Conservation (phyloP, 53 echinoderm and acorn worm genomes). For the Zoroaster sp. region DNA sequence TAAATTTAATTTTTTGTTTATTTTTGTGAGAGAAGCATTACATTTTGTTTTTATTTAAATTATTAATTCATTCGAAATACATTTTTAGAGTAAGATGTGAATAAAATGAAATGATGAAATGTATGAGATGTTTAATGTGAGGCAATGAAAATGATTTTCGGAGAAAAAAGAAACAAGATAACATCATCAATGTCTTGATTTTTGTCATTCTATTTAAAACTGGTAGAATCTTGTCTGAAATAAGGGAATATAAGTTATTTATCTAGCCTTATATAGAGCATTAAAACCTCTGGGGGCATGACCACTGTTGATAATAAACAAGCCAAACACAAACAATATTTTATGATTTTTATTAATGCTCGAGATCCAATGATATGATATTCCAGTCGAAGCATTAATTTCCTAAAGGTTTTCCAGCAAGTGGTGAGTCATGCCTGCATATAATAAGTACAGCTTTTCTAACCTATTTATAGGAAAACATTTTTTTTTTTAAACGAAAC, state of each 20-base stretch:
- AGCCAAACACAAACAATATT: too few species aligned
- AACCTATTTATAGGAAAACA: too few species aligned
- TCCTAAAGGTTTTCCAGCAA: too few species aligned
- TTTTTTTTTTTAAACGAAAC: too few species aligned
- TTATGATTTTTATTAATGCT: too few species aligned
- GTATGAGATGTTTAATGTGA: neutral
- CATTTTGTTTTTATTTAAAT: neutral
- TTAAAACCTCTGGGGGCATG: too few species aligned
- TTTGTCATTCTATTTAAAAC: neutral
- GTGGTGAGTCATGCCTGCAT: too few species aligned
- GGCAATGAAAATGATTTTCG: conserved; percentile 13
- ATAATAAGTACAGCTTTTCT: too few species aligned
- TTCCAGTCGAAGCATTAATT: too few species aligned
- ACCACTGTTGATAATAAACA: too few species aligned
- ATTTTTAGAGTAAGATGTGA: neutral
- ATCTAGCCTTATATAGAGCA: too few species aligned
- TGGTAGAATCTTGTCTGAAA: neutral
- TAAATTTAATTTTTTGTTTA: neutral
- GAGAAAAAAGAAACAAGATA: neutral
- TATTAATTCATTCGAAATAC: neutral
- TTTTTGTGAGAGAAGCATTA: neutral
- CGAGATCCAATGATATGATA: too few species aligned
- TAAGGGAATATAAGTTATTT: neutral
- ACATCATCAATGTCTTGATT: neutral
- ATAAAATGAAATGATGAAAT: neutral